phyloP scores from a whole-genome alignment of 2,888 invertebrate genomes.

The Pterostichus niger region DNA sequence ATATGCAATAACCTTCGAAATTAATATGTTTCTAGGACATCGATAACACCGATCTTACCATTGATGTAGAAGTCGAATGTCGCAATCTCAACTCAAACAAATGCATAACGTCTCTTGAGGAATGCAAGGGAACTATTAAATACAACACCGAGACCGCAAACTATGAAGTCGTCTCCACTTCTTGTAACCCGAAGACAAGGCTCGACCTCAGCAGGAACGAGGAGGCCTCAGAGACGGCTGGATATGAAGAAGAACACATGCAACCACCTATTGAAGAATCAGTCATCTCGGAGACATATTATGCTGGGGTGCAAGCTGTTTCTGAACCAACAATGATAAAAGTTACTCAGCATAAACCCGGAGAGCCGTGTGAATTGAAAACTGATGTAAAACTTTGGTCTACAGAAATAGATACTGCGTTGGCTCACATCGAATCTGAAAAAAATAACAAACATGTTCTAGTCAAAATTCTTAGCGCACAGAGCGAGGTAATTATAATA shows the following conservation, averaged over 20 bases:
- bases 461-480: constrained; percentile 78
- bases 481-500: constrained; percentile 78
- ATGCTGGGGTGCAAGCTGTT: constrained; percentile 31
- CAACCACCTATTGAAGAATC: constrained; percentile 30
- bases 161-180: constrained; percentile 71
- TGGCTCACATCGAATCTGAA: constrained; percentile 77
- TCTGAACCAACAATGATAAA: constrained; percentile 25
- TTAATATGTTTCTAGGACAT: constrained; percentile 68
- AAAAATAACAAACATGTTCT: constrained; percentile 75
- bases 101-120: constrained; percentile 70
- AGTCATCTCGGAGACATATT: not conserved
- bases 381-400: constrained; percentile 78
- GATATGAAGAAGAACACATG: constrained; percentile 2
- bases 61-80: constrained; percentile 72
- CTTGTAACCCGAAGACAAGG: constrained; percentile 71
- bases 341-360: constrained; percentile 77
- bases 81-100: constrained; percentile 69
- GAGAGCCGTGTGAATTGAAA: constrained; percentile 79
- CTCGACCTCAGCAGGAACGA: constrained; percentile 59
- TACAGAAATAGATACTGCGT: constrained; percentile 77
- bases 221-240: not conserved
- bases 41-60: constrained; percentile 71
- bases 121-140: constrained; percentile 72
- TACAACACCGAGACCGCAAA: constrained; percentile 68
- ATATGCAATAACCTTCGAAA: constrained; percentile 43